Percentiles rank a stretch among this genome's conserved stretches.
Conservation (phyloP, 2,113 vertebrate genomes). For the Pomatostomus ruficeps region DNA sequence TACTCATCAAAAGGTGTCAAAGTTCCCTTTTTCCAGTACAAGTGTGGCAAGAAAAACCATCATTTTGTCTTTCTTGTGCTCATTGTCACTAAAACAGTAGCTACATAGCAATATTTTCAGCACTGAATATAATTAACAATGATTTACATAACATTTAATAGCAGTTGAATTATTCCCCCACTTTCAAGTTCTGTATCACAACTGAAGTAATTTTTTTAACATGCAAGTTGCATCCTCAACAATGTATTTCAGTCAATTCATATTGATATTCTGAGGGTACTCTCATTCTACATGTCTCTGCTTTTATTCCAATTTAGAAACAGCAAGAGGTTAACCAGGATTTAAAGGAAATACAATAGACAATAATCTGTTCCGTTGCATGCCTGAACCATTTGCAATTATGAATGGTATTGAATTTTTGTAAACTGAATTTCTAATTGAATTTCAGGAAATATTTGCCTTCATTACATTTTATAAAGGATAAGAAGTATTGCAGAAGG, state of each 20-base stretch:
- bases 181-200: neutral
- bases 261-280: neutral
- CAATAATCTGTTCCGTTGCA: neutral
- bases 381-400: neutral
- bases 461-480: neutral
- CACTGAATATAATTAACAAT: neutral
- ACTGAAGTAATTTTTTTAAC: neutral
- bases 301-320: constrained; percentile 21
- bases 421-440: constrained; percentile 3
- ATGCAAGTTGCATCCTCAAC: constrained; percentile 8
- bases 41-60: neutral
- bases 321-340: constrained; percentile 3
- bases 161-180: neutral
- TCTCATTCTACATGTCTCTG: neutral
- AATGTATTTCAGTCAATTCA: constrained; percentile 6
- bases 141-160: constrained; percentile 11
- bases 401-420: constrained; percentile 18
- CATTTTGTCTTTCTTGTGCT: neutral
- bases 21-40: neutral
- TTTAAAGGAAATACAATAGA: constrained; percentile 21
- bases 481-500: neutral
- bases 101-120: neutral
- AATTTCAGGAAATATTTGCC: constrained; percentile 7
- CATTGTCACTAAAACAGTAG: neutral
- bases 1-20: neutral